Conservation (phyloP, 2,888 invertebrate genomes). For the Clitarchus hookeri region DNA sequence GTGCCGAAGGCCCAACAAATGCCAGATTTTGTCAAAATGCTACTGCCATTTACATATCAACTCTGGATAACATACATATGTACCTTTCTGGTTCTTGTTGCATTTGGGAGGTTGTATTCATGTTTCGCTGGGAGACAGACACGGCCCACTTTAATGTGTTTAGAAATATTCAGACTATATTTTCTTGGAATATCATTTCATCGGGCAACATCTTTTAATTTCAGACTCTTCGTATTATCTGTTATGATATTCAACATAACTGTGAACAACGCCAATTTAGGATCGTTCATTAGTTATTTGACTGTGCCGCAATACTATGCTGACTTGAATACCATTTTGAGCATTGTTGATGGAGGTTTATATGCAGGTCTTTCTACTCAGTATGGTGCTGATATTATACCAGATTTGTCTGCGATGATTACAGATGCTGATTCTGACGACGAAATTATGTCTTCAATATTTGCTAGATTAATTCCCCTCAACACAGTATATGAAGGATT, state of each 20-base stretch:
- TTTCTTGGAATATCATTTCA: neutral
- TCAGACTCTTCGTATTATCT: neutral
- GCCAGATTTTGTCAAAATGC: neutral
- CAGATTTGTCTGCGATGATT: neutral
- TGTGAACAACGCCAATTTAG: neutral
- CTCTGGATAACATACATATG: neutral
- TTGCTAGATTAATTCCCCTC: neutral
- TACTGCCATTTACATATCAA: neutral
- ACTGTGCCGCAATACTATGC: neutral
- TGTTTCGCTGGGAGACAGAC: neutral
- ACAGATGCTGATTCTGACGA: neutral
- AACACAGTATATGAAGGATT: neutral
- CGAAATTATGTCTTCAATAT: neutral
- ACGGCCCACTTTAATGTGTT: neutral
- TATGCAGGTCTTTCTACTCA: neutral
- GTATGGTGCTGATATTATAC: neutral
- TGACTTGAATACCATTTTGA: neutral
- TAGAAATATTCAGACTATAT: neutral
- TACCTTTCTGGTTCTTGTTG: neutral
- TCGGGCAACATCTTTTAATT: neutral
- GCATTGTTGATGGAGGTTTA: neutral
- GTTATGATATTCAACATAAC: neutral
- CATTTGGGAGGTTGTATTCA: neutral
- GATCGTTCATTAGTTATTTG: neutral
- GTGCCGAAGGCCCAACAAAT: neutral